A percentile compares a stretch with the other conserved stretches of the same genome.
phyloP scores from a whole-genome alignment of 1,140 invertebrate species.

The Drosophila tsacasi region DNA sequence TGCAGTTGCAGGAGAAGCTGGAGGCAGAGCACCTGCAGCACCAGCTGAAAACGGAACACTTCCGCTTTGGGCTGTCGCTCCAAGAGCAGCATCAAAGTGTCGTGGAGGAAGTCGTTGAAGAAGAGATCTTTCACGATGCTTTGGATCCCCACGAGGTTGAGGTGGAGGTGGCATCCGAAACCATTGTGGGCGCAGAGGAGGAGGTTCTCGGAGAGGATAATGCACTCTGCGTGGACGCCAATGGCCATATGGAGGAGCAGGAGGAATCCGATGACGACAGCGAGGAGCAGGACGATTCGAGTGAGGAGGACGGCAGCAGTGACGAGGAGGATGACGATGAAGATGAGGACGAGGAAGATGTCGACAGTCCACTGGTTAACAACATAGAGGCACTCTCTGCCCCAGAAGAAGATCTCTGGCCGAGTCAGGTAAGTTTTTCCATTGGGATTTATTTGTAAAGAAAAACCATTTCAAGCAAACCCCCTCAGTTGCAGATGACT shows the following conservation, averaged over 20 bases:
- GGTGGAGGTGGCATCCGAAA: conserved; percentile 56
- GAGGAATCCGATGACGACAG: conserved; percentile 21
- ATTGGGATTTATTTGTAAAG: not conserved
- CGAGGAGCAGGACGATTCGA: conserved; percentile 6
- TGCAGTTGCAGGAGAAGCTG: conserved; percentile 14
- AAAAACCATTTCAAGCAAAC: not conserved
- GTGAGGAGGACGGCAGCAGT: conserved; percentile 21
- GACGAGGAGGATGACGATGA: conserved; percentile 15
- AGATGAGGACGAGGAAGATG: conserved; percentile 1
- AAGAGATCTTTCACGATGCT: conserved; percentile 47
- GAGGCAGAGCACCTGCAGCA: conserved; percentile 13
- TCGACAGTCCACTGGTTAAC: conserved; percentile 22
- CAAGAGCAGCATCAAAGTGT: conserved; percentile 10
- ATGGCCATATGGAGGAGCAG: conserved; percentile 39
- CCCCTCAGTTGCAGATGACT: conserved; percentile 13
- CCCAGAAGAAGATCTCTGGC: conserved; percentile 23
- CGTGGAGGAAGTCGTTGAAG: conserved; percentile 21
- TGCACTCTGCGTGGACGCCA: conserved; percentile 31
- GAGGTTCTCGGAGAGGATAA: conserved; percentile 26
- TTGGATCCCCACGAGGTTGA: conserved; percentile 58
- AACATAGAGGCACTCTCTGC: conserved; percentile 21
- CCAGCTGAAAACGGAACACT: conserved; percentile 6
- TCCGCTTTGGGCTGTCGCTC: not conserved
- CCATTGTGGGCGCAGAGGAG: conserved; percentile 55
- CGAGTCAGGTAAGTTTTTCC: conserved; percentile 33